These are phyloP conservation scores for Mormyrus iriodes DNA, from an alignment of 2,113 vertebrate species.

Conservation along the genomic window DNA sequence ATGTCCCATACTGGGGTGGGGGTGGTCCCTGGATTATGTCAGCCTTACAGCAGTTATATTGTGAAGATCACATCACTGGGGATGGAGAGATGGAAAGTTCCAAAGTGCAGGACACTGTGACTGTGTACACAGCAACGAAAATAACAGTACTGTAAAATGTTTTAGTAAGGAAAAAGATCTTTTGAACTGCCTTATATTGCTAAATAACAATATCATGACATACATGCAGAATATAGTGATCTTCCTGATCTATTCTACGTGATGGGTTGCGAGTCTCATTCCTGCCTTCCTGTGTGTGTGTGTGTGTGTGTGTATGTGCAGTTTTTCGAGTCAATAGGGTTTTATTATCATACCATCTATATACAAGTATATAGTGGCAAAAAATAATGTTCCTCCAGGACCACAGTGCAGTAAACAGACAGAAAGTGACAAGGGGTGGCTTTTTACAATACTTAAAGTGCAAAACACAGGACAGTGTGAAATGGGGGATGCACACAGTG, in stretches of 20 bases:
- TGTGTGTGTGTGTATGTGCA: neutral
- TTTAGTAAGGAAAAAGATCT: neutral
- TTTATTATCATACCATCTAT: neutral
- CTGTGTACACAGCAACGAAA: neutral
- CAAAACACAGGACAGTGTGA: neutral
- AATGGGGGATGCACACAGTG: neutral
- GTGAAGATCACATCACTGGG: neutral
- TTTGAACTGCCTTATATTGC: neutral
- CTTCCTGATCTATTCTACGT: neutral
- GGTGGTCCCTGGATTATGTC: neutral
- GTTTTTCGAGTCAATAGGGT: neutral
- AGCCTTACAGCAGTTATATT: neutral
- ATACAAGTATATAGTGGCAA: neutral
- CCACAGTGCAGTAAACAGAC: neutral
- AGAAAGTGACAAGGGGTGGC: neutral
- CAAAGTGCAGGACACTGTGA: neutral
- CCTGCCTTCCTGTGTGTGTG: neutral
- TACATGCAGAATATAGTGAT: neutral
- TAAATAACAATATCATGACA: neutral
- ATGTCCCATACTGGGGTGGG: neutral
- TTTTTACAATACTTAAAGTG: neutral
- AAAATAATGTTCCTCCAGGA: neutral
- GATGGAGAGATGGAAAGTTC: neutral
- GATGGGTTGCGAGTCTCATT: neutral
- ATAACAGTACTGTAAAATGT: neutral